Evolutionary conservation across 1,140 invertebrate species (phyloP).

Genomic region (Heliothis virescens): DNA sequence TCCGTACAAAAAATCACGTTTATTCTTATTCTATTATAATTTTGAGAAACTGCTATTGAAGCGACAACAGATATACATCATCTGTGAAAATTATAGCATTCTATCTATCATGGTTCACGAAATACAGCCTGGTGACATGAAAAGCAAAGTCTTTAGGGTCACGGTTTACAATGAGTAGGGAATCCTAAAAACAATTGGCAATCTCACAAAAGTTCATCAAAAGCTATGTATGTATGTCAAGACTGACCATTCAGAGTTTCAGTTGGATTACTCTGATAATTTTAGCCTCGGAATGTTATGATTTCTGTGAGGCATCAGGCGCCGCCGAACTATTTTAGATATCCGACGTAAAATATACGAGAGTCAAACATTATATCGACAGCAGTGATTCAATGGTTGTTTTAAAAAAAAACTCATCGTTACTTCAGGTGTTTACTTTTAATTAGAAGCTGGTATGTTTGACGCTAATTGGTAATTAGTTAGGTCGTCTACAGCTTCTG

Average conservation of each 20-base stretch:
- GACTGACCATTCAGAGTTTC: slow-evolving; percentile 48
- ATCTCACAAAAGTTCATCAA: slow-evolving; percentile 58
- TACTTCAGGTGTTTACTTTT: slow-evolving; percentile 4
- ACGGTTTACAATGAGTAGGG: too few species aligned
- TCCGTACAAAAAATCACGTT: too few species aligned
- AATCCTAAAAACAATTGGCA: slow-evolving; percentile 55
- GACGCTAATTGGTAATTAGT: slow-evolving; percentile 27
- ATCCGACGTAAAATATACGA: slow-evolving; percentile 28
- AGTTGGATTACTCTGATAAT: slow-evolving; percentile 64
- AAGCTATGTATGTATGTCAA: slow-evolving; percentile 17
- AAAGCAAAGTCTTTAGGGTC: too few species aligned
- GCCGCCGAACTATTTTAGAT: slow-evolving; percentile 61
- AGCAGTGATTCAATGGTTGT: slow-evolving; percentile 27
- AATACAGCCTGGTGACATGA: too few species aligned
- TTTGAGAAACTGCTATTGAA: too few species aligned
- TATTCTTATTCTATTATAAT: too few species aligned
- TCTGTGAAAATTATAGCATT: too few species aligned
- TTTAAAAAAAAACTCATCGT: slow-evolving; percentile 24
- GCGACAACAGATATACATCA: too few species aligned
- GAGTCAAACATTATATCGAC: slow-evolving; percentile 34
- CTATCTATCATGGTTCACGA: too few species aligned
- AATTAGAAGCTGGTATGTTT: slow-evolving; percentile 8
- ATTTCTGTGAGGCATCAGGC: slow-evolving; percentile 61
- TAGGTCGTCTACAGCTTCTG: not conserved
- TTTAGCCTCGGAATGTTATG: slow-evolving; percentile 68